Base-by-base conservation (phyloP, 64 coral and sea anemone species). In the Orbicella faveolata region DNA sequence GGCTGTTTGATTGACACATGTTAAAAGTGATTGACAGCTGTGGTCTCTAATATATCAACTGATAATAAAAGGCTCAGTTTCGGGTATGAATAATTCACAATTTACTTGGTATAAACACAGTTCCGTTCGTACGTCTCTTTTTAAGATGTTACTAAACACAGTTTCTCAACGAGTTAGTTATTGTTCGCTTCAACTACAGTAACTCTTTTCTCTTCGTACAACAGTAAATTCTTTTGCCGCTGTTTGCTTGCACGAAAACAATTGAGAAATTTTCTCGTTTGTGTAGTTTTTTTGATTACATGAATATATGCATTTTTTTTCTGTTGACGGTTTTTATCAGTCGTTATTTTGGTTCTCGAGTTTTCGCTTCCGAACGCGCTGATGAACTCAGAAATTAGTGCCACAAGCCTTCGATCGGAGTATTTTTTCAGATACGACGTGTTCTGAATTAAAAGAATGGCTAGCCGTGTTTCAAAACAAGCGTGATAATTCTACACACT, bases 271-370 rank as follows among this genome's bases (percentile, higher is more conserved):
- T 25, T 72, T 37, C 23, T 72, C 23, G 20, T 39, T 85, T 48
- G 10, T 33, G 65, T 73, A 72, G 73, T 26, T n/a, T 48, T 41
- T 48, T 85, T 81, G 66, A 85, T 70, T 85, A 26, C 82, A 85
- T 85, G 65, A 85, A 85, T 85, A 73, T 72, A 85, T 85, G 23
- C 41, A 70, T 85, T 52, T 85, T 83, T 83, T 6, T 5, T 67
- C 23, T 69, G 65, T 51, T 16, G 39, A 52, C 37, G n/a, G 25
- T 14, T 85, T 67, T n/a, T 41, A 6, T 72, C 63, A 17, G n/a
- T 9, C 64, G 64, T 2, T 52, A 9, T 48, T 72, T 35, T 52
- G 36, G 67, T 85, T 72, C n/a, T 21, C 30, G 20, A 2, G 9
- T 72, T 72, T 85, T 52, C 9, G 21, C 37, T 20, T 37, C 6